Evolutionary conservation across 2,113 vertebrate species (phyloP).

Genomic region (Morone chrysops): DNA sequence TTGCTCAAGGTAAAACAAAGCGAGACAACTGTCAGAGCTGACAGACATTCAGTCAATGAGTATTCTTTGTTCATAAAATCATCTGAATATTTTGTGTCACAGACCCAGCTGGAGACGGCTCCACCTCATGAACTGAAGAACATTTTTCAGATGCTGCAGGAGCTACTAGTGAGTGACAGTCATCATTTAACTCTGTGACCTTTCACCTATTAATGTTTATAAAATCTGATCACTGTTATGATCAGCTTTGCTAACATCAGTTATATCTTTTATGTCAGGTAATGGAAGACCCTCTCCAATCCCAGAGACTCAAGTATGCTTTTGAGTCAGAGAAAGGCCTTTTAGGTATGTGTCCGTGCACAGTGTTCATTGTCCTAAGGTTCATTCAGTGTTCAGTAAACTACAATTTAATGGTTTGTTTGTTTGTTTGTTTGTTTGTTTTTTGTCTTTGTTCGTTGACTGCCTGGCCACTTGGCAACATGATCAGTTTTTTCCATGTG

Average conservation of each 20-base stretch:
- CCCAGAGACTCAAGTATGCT: conserved; percentile 94
- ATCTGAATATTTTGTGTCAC: not conserved
- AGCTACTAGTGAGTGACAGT: conserved; percentile 90
- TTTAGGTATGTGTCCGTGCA: conserved; percentile 85
- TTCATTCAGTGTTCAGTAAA: too few relatives aligned
- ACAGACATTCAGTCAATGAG: not conserved
- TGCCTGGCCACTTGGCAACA: not conserved
- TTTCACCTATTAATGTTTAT: not conserved
- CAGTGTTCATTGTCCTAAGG: too few relatives aligned
- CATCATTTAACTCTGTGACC: not conserved
- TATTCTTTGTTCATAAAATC: not conserved
- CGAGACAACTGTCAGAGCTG: too few relatives aligned
- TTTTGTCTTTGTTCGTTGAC: not conserved
- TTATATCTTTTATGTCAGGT: conserved; percentile 81
- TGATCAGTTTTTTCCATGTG: not conserved
- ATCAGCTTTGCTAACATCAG: not conserved
- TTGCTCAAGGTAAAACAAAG: conserved; percentile 90
- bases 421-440: not conserved
- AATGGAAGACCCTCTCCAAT: conserved; percentile 94
- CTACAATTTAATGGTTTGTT: not conserved
- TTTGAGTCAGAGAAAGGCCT: conserved; percentile 98
- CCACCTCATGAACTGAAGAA: conserved; percentile 98
- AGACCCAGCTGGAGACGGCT: conserved; percentile 96
- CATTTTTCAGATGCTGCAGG: conserved; percentile 95
- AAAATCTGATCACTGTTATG: not conserved